Evolutionary conservation across 2,888 invertebrate genomes (phyloP).

Genomic region (Marasmarcha lunaedactyla): DNA sequence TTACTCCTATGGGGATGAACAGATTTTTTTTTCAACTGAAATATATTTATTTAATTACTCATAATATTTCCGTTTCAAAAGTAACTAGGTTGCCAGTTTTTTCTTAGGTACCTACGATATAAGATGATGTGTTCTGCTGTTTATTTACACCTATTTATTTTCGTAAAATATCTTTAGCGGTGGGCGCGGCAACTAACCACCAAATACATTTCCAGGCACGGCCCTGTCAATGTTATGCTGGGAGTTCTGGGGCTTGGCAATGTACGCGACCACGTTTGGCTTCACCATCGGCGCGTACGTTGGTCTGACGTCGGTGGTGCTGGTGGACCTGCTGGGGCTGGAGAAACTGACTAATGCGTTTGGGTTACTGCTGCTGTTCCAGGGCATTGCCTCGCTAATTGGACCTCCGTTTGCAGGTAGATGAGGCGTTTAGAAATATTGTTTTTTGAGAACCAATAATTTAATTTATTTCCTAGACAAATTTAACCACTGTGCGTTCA

Average conservation of each 20-base stretch:
- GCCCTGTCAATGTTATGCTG: slow-evolving; percentile 81
- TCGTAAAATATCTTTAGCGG: no score
- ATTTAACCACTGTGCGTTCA: no score
- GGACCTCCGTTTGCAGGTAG: slow-evolving; percentile 95
- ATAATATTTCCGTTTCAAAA: no score
- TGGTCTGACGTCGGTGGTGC: slow-evolving; percentile 94
- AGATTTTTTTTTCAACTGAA: no score
- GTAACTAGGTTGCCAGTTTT: no score
- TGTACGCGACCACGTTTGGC: slow-evolving; percentile 86
- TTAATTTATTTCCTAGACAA: slow-evolving; percentile 1
- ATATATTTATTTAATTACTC: no score
- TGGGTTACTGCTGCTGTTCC: slow-evolving; percentile 90
- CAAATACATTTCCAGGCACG: slow-evolving; percentile 81
- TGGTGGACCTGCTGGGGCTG: slow-evolving; percentile 93
- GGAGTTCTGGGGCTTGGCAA: slow-evolving; percentile 78
- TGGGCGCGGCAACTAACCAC: no score
- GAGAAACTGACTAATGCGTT: slow-evolving; percentile 96
- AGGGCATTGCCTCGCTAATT: slow-evolving; percentile 92
- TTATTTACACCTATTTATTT: no score
- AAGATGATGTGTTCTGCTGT: no score
- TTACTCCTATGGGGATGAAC: no score
- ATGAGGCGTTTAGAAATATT: no score
- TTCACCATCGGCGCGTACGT: slow-evolving; percentile 96
- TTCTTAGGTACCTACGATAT: no score
- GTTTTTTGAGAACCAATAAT: slow-evolving; percentile 1